Evolutionary conservation across 2,888 invertebrate species (phyloP).

Genomic region (Smittia aterrima): DNA sequence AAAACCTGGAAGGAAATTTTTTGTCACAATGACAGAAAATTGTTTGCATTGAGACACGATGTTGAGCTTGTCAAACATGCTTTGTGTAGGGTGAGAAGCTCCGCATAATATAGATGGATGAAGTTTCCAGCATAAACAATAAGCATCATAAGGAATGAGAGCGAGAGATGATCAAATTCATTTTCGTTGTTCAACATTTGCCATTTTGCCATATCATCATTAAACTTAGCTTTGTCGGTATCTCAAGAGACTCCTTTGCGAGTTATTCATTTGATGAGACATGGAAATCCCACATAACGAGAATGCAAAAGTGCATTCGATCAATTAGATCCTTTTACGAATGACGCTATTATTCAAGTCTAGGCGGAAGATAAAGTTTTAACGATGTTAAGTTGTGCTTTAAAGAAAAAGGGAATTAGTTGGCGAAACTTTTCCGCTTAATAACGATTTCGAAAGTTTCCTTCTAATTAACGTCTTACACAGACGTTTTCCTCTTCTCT

Average conservation of each 20-base stretch:
- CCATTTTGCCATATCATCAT: slow-evolving; percentile 18
- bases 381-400: not conserved
- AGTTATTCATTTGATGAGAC: too few relatives aligned
- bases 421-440: not conserved
- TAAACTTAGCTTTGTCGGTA: not conserved
- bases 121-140: not conserved
- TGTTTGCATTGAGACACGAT: slow-evolving; percentile 18
- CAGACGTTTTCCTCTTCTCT: too few relatives aligned
- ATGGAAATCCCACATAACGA: not conserved
- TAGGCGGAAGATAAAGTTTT: not conserved
- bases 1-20: not conserved
- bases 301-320: not conserved
- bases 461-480: not conserved
- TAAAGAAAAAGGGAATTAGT: not conserved
- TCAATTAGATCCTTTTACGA: not conserved
- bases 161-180: slow-evolving; percentile 15
- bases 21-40: not conserved
- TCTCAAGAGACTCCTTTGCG: not conserved
- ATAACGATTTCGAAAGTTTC: not conserved
- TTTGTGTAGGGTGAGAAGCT: not conserved
- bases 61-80: slow-evolving; percentile 17
- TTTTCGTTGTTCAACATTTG: slow-evolving; percentile 16
- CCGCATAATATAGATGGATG: not conserved
- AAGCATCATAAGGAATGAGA: not conserved
- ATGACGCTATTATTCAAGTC: not conserved